Base-by-base conservation (phyloP, 2,113 vertebrate genomes). In the Melanerpes aurifrons region DNA sequence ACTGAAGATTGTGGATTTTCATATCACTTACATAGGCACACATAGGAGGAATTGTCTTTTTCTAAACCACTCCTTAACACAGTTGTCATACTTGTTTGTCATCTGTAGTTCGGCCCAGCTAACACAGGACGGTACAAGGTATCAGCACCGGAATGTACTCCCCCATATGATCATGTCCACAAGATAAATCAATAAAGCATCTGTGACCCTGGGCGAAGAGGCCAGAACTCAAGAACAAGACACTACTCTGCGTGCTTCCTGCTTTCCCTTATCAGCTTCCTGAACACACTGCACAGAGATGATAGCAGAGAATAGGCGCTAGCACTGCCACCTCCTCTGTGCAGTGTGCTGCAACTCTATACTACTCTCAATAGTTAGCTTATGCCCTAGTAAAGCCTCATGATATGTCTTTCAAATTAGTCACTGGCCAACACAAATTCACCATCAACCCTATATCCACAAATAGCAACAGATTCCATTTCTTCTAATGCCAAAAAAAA, bases 191-290 rank as follows among this genome's bases (percentile, higher is more conserved):
- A 94, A 88, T 48, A 92, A 86, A 91, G 82, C 89, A 86, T 88
- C 82, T 93, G 93, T 86, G 78, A 63, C 43, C 78, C 89, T 62
- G 57, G 4, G 47, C 25, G 58, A 80, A 64, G 26, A 71, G 28
- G 45, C n/a, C 54, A 82, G 53, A 47, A 29, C 64, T 10, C 50
- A 82, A 5, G 26, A 93, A 73, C 88, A 94, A 90, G 82, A 71
- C 54, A 82, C 62, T 21, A 57, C 45, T 90, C 74, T 78, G 48
- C 86, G 62, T 24, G 47, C 56, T 91, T 96, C 92, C 96, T 92
- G 94, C 77, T 17, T 73, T 86, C 43, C 40, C 91, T 96, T 96
- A 97, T 96, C 94, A 92, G 75, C 32, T 97, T 96, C 95, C 96
- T 95, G 81, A 94, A 87, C 62, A 62, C 63, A 47, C 28, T 87